phyloP scores from a whole-genome alignment of 2,113 vertebrate genomes.

The Vulpes ferrilata region DNA sequence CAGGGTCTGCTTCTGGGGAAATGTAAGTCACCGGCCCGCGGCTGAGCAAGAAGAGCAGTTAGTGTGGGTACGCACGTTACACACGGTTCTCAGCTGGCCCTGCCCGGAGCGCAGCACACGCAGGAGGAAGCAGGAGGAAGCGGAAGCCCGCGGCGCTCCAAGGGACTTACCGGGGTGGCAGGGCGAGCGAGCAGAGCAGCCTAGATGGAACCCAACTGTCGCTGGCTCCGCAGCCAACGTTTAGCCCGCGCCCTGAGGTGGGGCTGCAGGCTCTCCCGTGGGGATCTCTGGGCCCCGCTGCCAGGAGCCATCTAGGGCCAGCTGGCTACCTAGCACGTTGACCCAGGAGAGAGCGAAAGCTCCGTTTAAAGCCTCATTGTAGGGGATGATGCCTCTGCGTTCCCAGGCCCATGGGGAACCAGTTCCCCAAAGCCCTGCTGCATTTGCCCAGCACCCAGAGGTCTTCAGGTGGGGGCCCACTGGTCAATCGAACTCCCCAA shows the following conservation, averaged over 20 bases:
- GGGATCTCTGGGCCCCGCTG: background rate
- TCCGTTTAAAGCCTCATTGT: background rate
- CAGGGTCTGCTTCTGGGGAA: background rate
- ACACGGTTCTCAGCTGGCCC: background rate
- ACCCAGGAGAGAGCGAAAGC: background rate
- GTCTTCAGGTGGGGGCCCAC: background rate
- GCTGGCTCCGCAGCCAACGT: background rate
- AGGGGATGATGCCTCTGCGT: background rate
- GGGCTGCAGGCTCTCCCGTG: background rate
- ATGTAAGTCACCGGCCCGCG: background rate
- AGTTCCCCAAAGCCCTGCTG: slow-evolving; percentile 19
- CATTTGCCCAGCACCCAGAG: background rate
- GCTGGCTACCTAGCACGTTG: background rate
- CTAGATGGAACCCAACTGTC: background rate
- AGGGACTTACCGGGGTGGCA: slow-evolving; percentile 41
- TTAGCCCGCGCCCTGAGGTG: background rate
- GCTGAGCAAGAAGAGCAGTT: background rate
- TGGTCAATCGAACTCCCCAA: background rate
- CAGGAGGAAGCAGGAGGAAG: slow-evolving; percentile 15
- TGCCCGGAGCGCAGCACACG: fast-evolving
- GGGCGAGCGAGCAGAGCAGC: background rate
- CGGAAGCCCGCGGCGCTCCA: background rate
- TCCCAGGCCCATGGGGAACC: background rate
- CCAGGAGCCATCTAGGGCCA: background rate
- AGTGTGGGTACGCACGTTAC: background rate